Evolutionary conservation across 2,888 invertebrate species (phyloP), one percentile per base, ranked within the genome.

Genomic region (Hyalella azteca): DNA sequence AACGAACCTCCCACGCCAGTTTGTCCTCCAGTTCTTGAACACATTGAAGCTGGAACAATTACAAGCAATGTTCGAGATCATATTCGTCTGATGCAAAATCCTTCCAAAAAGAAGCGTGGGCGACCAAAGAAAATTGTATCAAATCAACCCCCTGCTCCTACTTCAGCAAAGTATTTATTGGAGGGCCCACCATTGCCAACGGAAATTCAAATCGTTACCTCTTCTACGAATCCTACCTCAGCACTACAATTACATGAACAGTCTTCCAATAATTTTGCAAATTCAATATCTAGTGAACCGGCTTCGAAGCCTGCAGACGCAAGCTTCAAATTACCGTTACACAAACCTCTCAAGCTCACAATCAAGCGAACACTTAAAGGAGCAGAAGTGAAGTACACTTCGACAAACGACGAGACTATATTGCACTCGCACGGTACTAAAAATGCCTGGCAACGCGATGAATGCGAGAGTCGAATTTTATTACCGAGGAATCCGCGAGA

Each of bases 401-500:
- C 36, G 3, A 60, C 60, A 32, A 60, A 22, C 36, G 54, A 54
- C 9, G 54, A 54, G 29, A 22, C 54, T 3, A 54, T 22, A 7
- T 2, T 36, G 15, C 29, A 60, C 5, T 26, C 22, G 54, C 54
- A 54, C n/a, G n/a, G n/a, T n/a, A n/a, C n/a, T n/a, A 54, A 54
- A 54, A 54, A 54, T 54, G 29, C 29, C 54, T 22, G 26, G 26
- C 15, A 2, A 22, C 54, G 7, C 22, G 22, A 26, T 22, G 26
- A 22, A 26, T 3, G 26, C 29, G 13, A 3, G 4, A 54, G 11
- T 36, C 36, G 19, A 36, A 19, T 29, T 36, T 19, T 60, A 26
- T 77, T 82, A n/a, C 82, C 79, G 32, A 77, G 59, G 48, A 73
- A 84, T 40, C 79, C 78, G 4, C 79, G 78, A 15, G 84, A 84